Conservation (phyloP, 2,113 vertebrate genomes). For the Ellobius talpinus region DNA sequence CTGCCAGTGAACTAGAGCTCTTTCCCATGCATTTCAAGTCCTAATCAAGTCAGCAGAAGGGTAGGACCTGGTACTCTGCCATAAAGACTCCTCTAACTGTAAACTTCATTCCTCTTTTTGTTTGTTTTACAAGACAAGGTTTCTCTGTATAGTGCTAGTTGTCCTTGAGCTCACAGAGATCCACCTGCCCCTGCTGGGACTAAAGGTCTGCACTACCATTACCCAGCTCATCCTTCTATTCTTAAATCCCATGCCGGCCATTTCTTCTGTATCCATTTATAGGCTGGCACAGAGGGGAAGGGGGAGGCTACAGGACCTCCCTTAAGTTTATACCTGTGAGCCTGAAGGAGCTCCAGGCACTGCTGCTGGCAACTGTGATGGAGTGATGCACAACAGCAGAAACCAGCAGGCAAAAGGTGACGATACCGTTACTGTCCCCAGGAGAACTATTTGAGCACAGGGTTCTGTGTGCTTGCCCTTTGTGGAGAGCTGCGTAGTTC, state of each 20-base stretch:
- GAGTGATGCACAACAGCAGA: background rate
- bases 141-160: background rate
- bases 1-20: background rate
- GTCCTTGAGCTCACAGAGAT: background rate
- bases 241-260: background rate
- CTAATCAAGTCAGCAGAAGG: background rate
- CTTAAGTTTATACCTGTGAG: background rate
- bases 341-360: background rate
- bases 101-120: background rate
- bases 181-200: background rate
- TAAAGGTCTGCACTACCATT: background rate
- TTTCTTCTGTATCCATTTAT: background rate
- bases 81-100: background rate
- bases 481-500: too few species aligned
- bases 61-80: background rate
- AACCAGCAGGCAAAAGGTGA: background rate
- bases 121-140: too few species aligned
- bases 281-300: background rate
- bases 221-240: background rate
- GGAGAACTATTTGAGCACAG: background rate
- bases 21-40: background rate
- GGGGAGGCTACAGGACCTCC: background rate
- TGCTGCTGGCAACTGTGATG: background rate
- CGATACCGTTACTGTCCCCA: background rate
- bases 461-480: background rate